These are phyloP conservation scores for Chloroclystis v-ata DNA, from an alignment of 2,888 invertebrate species.

Conservation along the genomic window DNA sequence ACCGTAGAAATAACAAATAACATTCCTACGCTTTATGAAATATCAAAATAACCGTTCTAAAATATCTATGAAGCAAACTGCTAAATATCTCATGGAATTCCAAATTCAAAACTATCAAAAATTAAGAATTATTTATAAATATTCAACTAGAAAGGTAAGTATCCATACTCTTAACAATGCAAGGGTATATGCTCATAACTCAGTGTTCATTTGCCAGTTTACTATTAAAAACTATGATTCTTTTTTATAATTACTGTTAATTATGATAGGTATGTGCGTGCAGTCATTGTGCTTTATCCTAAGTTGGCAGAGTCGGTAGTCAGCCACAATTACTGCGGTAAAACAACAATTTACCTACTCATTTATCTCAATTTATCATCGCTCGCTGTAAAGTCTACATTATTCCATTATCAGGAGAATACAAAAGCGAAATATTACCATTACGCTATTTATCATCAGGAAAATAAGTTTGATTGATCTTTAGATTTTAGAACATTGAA, in stretches of 20 bases:
- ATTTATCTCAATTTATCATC: conserved; percentile 18
- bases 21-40: conserved; percentile 18
- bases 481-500: background rate
- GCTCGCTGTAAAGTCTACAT: conserved; percentile 2
- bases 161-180: no score
- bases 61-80: conserved; percentile 1
- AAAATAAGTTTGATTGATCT: background rate
- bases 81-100: conserved; percentile 2
- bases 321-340: conserved; percentile 20
- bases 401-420: conserved; percentile 9
- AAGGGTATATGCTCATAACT: no score
- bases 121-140: no score
- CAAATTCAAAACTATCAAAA: no score
- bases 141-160: no score
- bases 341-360: conserved; percentile 18
- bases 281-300: conserved; percentile 11
- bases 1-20: conserved; percentile 25
- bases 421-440: background rate
- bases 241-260: background rate
- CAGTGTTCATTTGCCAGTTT: no score
- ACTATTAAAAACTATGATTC: no score
- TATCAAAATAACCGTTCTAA: conserved; percentile 11
- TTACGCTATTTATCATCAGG: background rate
- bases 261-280: background rate
- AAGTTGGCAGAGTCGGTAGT: conserved; percentile 14